Evolutionary conservation across 1,140 invertebrate genomes (phyloP), one percentile per base, ranked within the genome.

Genomic region (Scaptomyza pallida): DNA sequence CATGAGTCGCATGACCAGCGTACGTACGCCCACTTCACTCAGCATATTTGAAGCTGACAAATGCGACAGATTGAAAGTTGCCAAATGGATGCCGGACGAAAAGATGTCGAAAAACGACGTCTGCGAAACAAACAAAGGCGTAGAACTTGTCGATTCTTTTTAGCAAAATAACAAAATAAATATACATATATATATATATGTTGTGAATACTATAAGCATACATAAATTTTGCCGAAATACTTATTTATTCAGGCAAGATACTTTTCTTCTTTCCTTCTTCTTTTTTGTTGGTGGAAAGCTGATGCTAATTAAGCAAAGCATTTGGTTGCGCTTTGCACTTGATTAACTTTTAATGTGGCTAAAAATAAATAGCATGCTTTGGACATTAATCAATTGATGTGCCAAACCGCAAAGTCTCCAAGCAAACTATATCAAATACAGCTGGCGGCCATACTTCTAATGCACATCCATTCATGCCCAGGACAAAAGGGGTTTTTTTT

Each of bases 1-100:
- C 37, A 5, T 9, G 26, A 16, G 64, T 73, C 73, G 70, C 73
- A 76, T 76, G 73, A 76, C 73, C 70, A 76, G 56, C 57, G 45
- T 52, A 67, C 57, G 45, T 52, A 67, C 73, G 73, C 73, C 73
- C 73, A 73, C 73, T 72, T 48, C 43, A 41, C 64, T 72, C 63
- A 61, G 43, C 48, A 60, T n/a, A n/a, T 72, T 67, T 68, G 70
- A 81, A 86, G 61, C 73, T 85, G 81, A 77, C 81, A 85, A 85
- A 85, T 85, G 81, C 57, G 65, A 68, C 65, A 83, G 81, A 86
- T 85, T 80, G 82, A 85, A 85, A 85, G 81, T 85, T 86, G 68
- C 65, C 69, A 76, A 76, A 73, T 72, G 63, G 62, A 72, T 52
- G 52, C 10, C 55, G 16, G 55, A 72, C 26, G 26, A 9, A 33